Evolutionary conservation across 2,888 invertebrate genomes (phyloP), one percentile per base, ranked within the genome.

Genomic region (Scaptomyza parva): DNA sequence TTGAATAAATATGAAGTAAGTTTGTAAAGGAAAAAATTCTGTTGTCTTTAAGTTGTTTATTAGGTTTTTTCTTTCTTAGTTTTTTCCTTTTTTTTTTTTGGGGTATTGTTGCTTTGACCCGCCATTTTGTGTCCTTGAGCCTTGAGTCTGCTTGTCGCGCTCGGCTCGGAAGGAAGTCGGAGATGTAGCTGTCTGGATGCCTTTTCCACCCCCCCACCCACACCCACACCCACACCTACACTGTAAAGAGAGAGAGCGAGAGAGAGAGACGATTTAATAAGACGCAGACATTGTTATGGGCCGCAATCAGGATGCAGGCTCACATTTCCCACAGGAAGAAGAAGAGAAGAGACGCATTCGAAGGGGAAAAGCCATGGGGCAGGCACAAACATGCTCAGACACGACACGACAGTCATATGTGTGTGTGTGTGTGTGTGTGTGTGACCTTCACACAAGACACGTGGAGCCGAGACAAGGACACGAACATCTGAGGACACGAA

Each of bases 111-210:
- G 28, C 24, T 30, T 33, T 12, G 33, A 37, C 26, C 11, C 37
- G 40, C 9, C 24, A 17, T 37, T 2, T 1, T 4, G 20, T 72
- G 67, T 47, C 73, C 73, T 61, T 75, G 67, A 33, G 33, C 37
- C 37, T 37, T n/a, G 20, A n/a, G n/a, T 11, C 20, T 20, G 20
- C 20, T 20, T 35, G 20, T 39, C 2, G 3, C 11, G 20, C 18
- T n/a, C 26, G 33, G n/a, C n/a, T n/a, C n/a, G n/a, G n/a, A n/a
- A n/a, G n/a, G 26, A 28, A 62, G 55, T n/a, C 28, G 58, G 50
- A 50, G 58, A 26, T 37, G 61, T 22, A 47, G 69, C 51, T 43
- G 70, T 70, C 73, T 70, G 60, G 73, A 47, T 30, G 28, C 45
- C 40, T 45, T 8, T 20, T n/a, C n/a, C n/a, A 17, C 14, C 9